Percentiles rank a stretch among this genome's conserved stretches.
These are phyloP conservation scores for Gymnodraco acuticeps DNA, from an alignment of 2,797 vertebrate genomes.

Conservation along the genomic window DNA sequence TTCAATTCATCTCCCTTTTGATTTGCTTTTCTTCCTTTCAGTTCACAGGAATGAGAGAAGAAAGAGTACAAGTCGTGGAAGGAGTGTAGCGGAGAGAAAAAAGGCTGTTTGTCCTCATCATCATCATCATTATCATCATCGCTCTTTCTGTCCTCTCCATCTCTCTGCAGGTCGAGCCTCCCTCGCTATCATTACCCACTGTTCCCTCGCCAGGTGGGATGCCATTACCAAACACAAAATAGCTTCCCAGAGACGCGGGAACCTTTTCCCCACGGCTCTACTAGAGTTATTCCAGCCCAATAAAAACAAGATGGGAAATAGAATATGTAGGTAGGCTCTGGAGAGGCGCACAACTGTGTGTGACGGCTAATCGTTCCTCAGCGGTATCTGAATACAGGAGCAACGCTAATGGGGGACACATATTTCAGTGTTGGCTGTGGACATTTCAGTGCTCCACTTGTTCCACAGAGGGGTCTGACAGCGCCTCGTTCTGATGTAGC, in stretches of 20 bases:
- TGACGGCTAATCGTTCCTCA: conserved; percentile 55
- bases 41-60: conserved; percentile 8
- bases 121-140: conserved; percentile 49
- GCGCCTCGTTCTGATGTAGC: conserved; percentile 30
- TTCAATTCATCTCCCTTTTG: conserved; percentile 35
- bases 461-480: conserved; percentile 25
- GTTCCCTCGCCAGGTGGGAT: conserved; percentile 60
- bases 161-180: conserved; percentile 33
- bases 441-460: conserved; percentile 60
- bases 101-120: conserved; percentile 15
- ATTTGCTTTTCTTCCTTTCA: conserved; percentile 26
- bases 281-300: conserved; percentile 60
- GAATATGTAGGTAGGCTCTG: conserved; percentile 43
- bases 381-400: conserved; percentile 43
- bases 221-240: conserved; percentile 71
- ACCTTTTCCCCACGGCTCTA: conserved; percentile 43
- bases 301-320: conserved; percentile 64
- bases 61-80: conserved; percentile 24
- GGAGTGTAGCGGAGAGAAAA: conserved; percentile 30
- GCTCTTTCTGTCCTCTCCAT: conserved; percentile 27
- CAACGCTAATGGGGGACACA: conserved; percentile 54
- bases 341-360: conserved; percentile 44
- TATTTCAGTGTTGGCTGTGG: conserved; percentile 44
- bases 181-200: conserved; percentile 64
- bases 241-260: conserved; percentile 48